These are phyloP conservation scores for Ianthella basta DNA, from an alignment of 37 sponge, comb jelly and placozoan species.

Conservation along the genomic window DNA sequence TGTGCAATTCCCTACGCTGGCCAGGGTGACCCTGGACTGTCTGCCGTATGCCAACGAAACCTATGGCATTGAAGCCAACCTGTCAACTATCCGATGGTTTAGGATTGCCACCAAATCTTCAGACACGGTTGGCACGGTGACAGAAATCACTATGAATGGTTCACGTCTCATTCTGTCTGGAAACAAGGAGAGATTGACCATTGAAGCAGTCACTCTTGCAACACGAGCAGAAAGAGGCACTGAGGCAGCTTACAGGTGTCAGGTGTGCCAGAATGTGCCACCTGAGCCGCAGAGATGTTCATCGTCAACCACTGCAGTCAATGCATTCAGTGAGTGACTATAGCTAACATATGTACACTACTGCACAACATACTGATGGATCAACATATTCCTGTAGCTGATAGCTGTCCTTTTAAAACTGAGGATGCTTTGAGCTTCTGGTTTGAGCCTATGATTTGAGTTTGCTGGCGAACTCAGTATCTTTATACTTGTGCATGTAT, in stretches of 20 bases:
- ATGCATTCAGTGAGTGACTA: not conserved
- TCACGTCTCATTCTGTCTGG: not conserved
- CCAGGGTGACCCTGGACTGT: not conserved
- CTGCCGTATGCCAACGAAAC: not conserved
- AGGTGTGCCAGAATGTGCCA: not conserved
- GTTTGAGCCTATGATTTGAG: too few relatives aligned
- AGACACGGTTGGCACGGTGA: not conserved
- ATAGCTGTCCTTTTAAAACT: too few relatives aligned
- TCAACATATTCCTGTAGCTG: too few relatives aligned
- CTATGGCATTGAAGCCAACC: not conserved
- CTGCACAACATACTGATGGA: too few relatives aligned
- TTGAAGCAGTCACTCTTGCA: not conserved
- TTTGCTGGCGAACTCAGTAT: too few relatives aligned
- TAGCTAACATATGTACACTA: too few relatives aligned
- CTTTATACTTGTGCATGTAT: too few relatives aligned
- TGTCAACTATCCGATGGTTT: not conserved
- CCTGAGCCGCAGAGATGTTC: not conserved
- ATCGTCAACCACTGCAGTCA: not conserved
- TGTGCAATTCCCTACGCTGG: not conserved
- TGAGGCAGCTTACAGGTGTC: not conserved
- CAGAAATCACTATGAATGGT: too few relatives aligned
- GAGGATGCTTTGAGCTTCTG: too few relatives aligned
- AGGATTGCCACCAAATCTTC: not conserved
- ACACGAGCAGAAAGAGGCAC: not conserved
- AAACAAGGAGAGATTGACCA: not conserved